Base-by-base conservation (phyloP, 1,140 invertebrate genomes). In the Penaeus chinensis region DNA sequence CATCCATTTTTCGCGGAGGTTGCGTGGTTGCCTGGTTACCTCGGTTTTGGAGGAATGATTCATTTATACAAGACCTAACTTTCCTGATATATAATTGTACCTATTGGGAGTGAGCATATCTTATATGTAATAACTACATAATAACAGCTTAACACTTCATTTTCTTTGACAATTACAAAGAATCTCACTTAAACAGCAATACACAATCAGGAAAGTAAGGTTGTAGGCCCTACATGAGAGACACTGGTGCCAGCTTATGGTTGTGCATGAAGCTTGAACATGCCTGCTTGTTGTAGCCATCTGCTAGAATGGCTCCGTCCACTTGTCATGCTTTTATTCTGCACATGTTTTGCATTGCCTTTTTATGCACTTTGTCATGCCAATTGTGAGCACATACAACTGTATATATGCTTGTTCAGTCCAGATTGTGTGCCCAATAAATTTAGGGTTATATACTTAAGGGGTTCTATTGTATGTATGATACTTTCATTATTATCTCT, bases 211-310 rank as follows among this genome's bases (percentile, higher is more conserved):
- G 60, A 24, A 87, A 87, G 85, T 82, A 47, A 86, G 77, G 80
- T 77, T 69, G 37, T 87, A 81, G 85, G 85, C 85, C 85, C 85
- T 87, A 87, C 85, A 87, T 87, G 81, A 87, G 80, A 87, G 85
- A 87, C 85, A 87, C 85, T 87, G 85, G 85, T 87, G 85, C 85
- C 85, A 87, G 79, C 85, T 60, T 74, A 69, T 32, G 78, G 60
- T 62, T 60, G 47, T 84, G 65, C 82, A 84, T 47, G 37, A 47
- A 76, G 66, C 37, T 66, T 77, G 77, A 76, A 74, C 20, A 37
- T 87, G 79, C 85, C 61, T 78, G 85, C 71, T 81, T 77, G 66
- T 82, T 32, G 62, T 76, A 47, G 69, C 69, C 37, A 76, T 87
- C 62, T 54, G 85, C 81, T 65, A 32, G 85, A 82, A 82, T 87